Conservation (phyloP, 2,113 vertebrate species). For the Bufo bufo region DNA sequence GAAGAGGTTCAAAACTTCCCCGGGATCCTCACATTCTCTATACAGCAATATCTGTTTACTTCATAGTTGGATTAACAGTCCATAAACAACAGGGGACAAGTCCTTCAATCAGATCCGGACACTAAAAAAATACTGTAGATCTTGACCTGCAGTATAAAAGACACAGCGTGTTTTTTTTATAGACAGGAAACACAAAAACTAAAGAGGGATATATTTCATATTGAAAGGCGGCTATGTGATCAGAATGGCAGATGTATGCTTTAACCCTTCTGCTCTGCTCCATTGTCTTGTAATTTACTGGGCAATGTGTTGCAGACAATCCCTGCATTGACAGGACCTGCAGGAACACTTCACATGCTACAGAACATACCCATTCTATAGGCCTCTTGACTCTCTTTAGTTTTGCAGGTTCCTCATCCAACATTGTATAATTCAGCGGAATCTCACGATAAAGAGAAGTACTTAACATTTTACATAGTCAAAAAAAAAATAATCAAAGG, state of each 20-base stretch:
- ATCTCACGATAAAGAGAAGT: conserved; percentile 4
- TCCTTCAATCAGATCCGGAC: not conserved
- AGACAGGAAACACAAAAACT: conserved; percentile 9
- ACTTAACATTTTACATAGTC: not conserved
- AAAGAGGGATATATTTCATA: conserved; percentile 14
- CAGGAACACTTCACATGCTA: conserved; percentile 23
- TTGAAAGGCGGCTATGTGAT: conserved; percentile 3
- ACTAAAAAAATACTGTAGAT: conserved; percentile 6
- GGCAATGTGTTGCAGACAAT: conserved; percentile 12
- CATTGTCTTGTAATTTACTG: conserved; percentile 32
- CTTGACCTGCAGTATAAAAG: conserved; percentile 2
- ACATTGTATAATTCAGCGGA: conserved; percentile 22
- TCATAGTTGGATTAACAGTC: conserved; percentile 23
- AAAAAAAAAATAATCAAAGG: conserved; percentile 14
- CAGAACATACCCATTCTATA: not conserved
- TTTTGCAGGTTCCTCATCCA: conserved; percentile 15
- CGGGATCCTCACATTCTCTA: not conserved
- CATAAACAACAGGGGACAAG: conserved; percentile 5
- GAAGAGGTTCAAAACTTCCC: conserved; percentile 34
- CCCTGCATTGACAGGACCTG: conserved; percentile 24
- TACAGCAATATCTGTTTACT: conserved; percentile 13
- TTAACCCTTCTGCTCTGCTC: conserved; percentile 7
- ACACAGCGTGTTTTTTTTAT: conserved; percentile 13
- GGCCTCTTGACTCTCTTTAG: conserved; percentile 24
- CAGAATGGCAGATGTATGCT: conserved; percentile 23